phyloP scores from a whole-genome alignment of 1,140 invertebrate genomes.

The Glossosoma conforme region DNA sequence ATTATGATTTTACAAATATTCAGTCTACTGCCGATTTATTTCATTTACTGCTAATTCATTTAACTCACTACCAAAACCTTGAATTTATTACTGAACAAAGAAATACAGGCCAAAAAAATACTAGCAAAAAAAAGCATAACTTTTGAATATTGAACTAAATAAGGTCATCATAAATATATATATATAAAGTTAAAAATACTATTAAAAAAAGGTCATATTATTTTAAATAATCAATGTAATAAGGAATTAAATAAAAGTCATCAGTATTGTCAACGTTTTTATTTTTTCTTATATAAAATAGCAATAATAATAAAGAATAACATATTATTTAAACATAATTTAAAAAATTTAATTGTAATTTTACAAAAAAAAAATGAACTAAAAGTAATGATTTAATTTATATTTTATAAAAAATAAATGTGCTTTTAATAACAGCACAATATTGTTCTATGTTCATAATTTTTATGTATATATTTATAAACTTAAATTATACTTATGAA shows the following conservation, averaged over 20 bases:
- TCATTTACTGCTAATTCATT: no score
- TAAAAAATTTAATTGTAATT: neutral
- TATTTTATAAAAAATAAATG: neutral
- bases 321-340: neutral
- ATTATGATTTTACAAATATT: no score
- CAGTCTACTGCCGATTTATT: no score
- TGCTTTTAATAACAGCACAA: neutral
- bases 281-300: neutral
- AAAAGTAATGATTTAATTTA: neutral
- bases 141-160: neutral
- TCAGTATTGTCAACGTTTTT: neutral
- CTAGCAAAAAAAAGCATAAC: neutral
- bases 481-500: no score
- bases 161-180: neutral
- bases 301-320: neutral
- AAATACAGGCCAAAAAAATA: no score
- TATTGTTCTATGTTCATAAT: neutral
- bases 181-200: neutral
- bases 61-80: no score
- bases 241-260: neutral
- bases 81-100: no score
- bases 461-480: no score
- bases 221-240: neutral
- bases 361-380: neutral
- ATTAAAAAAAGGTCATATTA: neutral